phyloP scores from a whole-genome alignment of 92 coral and sea anemone species.

The Porites evermanni region DNA sequence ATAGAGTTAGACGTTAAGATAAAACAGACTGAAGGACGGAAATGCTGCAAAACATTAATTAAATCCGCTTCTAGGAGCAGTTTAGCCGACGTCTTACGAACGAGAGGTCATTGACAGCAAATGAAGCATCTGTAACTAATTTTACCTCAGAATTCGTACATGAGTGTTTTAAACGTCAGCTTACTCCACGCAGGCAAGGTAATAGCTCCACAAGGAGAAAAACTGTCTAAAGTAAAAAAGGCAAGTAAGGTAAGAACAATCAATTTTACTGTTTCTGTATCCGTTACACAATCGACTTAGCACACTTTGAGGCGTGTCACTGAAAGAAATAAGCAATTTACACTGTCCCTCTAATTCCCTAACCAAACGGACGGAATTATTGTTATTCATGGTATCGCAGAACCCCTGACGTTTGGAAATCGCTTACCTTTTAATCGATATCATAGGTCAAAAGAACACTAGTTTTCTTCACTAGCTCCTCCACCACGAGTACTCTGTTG shows the following conservation, averaged over 20 bases:
- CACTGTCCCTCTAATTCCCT: background rate
- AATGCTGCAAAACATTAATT: conserved; percentile 30
- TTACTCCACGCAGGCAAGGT: background rate
- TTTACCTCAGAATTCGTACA: conserved; percentile 28
- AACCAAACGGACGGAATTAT: background rate
- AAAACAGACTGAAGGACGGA: conserved; percentile 34
- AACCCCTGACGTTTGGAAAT: conserved; percentile 31
- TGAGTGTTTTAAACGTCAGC: background rate
- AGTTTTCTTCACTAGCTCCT: background rate
- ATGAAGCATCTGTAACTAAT: conserved; percentile 33
- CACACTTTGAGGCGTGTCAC: background rate
- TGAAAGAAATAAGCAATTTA: background rate
- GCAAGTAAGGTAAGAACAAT: conserved; percentile 19
- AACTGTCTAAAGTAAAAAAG: background rate
- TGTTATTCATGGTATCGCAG: background rate
- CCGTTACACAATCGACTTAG: background rate
- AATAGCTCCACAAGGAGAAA: conserved; percentile 3
- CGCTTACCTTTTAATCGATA: conserved; percentile 14
- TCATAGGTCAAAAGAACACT: conserved; percentile 9
- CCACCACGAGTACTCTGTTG: background rate
- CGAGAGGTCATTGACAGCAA: conserved; percentile 26
- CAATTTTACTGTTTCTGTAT: background rate
- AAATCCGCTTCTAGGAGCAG: conserved; percentile 11
- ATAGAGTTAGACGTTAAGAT: conserved; percentile 16
- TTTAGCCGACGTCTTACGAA: conserved; percentile 30